These are phyloP conservation scores for Camponotus fellah DNA, from an alignment of 2,888 invertebrate species.

Conservation along the genomic window DNA sequence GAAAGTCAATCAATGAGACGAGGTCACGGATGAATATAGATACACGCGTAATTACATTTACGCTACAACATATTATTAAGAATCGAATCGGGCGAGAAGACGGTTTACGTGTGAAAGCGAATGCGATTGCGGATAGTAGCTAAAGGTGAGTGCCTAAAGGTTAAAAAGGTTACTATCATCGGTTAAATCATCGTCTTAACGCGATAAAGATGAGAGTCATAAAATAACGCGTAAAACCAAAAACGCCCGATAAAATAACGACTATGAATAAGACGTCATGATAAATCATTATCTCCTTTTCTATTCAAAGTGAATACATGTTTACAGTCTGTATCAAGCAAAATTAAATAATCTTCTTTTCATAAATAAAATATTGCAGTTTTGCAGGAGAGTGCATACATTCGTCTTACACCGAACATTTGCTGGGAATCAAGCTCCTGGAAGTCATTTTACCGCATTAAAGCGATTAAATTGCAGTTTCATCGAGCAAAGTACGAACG, in stretches of 20 bases:
- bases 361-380: too few species aligned
- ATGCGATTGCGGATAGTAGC: conserved; percentile 69
- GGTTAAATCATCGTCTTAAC: conserved; percentile 61
- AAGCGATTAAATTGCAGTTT: background rate
- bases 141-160: conserved; percentile 76
- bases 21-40: conserved; percentile 49
- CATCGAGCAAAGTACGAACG: background rate
- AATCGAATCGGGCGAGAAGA: conserved; percentile 54
- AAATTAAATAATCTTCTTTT: background rate
- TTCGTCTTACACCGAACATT: background rate
- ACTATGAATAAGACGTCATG: background rate
- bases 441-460: background rate
- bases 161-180: conserved; percentile 69
- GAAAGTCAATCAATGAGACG: conserved; percentile 33
- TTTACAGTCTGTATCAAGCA: too few species aligned
- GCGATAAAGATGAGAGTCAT: conserved; percentile 32
- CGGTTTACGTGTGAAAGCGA: conserved; percentile 72
- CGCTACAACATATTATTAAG: conserved; percentile 41
- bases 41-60: conserved; percentile 36
- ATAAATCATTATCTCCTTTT: background rate
- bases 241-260: background rate
- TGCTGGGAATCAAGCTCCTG: background rate
- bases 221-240: conserved; percentile 13
- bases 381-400: too few species aligned
- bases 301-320: background rate